These are phyloP conservation scores for Drosophila hydei DNA, from an alignment of 1,140 invertebrate species.

Conservation along the genomic window DNA sequence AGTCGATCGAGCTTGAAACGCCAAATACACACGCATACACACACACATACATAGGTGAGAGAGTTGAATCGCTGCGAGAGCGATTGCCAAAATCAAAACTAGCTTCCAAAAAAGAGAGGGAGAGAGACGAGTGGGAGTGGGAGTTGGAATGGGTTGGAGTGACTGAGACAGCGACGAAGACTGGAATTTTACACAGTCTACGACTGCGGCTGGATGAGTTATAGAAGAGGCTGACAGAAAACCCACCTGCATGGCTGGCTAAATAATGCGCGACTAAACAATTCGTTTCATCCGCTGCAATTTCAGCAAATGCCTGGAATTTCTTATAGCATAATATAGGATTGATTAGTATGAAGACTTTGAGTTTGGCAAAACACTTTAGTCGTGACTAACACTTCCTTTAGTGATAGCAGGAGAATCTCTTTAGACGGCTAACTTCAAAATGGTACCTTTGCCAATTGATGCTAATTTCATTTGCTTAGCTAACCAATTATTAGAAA, in stretches of 20 bases:
- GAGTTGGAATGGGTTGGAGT: slow-evolving; percentile 8
- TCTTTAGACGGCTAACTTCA: too few species aligned
- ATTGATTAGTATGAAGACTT: too few species aligned
- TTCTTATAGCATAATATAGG: neutral
- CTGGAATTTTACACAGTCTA: slow-evolving; percentile 1
- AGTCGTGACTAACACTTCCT: too few species aligned
- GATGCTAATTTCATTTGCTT: slow-evolving; percentile 5
- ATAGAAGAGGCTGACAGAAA: neutral
- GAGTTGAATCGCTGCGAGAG: slow-evolving; percentile 20
- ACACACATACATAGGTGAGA: neutral
- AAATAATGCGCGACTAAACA: neutral
- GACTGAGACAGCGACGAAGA: neutral
- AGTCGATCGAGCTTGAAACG: slow-evolving; percentile 50
- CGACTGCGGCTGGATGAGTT: neutral
- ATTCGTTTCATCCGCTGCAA: neutral
- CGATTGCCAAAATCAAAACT: slow-evolving; percentile 46
- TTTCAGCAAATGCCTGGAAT: neutral
- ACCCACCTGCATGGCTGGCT: neutral
- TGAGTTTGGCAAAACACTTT: too few species aligned
- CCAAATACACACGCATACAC: slow-evolving; percentile 5
- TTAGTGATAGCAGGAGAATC: too few species aligned
- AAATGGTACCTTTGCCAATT: too few species aligned
- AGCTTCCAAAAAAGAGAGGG: slow-evolving; percentile 5
- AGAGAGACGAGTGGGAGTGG: slow-evolving; percentile 45
- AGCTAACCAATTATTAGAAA: neutral